Percentiles rank a stretch among this genome's conserved stretches.
Evolutionary conservation across 2,888 invertebrate genomes (phyloP).

Genomic region (Osmoderma eremita): DNA sequence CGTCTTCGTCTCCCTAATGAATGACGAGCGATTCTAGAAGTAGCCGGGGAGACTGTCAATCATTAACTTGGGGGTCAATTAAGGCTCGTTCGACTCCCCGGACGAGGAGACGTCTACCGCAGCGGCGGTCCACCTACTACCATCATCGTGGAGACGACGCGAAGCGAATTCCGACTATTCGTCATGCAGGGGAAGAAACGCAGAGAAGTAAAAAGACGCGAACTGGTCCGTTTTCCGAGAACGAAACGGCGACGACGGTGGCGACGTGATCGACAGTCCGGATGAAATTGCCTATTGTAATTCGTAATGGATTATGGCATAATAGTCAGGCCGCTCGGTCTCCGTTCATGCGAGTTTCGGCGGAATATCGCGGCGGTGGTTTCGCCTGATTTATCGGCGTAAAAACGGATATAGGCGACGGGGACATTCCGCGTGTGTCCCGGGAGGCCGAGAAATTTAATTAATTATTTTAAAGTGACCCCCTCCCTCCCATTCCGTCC

Average conservation of each 20-base stretch:
- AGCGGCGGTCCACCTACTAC: constrained; percentile 53
- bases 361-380: constrained; percentile 48
- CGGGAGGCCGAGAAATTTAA: constrained; percentile 62
- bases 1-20: too few relatives aligned
- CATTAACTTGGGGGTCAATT: constrained; percentile 49
- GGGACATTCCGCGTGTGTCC: constrained; percentile 57
- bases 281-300: constrained; percentile 60
- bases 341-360: constrained; percentile 45
- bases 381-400: constrained; percentile 60
- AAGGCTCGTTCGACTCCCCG: constrained; percentile 53
- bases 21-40: too few relatives aligned
- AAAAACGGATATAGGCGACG: constrained; percentile 56
- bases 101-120: constrained; percentile 52
- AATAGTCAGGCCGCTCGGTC: constrained; percentile 29
- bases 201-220: constrained; percentile 50
- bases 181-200: constrained; percentile 30
- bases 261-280: constrained; percentile 61
- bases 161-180: constrained; percentile 51
- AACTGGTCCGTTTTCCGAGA: constrained; percentile 55
- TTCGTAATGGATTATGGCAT: constrained; percentile 58
- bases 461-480: constrained; percentile 65
- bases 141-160: constrained; percentile 45
- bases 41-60: constrained; percentile 43
- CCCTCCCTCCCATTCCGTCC: constrained; percentile 49
- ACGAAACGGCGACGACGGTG: too few relatives aligned